Base-by-base conservation (phyloP, 92 coral and sea anemone species). In the Metridium senile region DNA sequence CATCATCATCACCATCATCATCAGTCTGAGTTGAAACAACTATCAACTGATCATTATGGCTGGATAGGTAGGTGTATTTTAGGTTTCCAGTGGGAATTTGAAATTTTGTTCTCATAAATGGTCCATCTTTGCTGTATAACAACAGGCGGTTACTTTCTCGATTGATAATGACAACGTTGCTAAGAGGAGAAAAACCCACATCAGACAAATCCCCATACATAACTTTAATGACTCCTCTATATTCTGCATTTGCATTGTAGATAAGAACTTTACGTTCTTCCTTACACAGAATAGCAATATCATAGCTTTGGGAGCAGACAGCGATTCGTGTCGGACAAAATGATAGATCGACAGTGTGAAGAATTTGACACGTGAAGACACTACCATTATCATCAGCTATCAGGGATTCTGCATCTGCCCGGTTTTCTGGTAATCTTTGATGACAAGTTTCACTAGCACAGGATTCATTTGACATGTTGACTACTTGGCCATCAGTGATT, bases 111-210 rank as follows among this genome's bases (percentile, higher is more conserved):
- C 61, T 62, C 73, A 22, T 0, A 52, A 65, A 76, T 18, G 11
- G 16, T 16, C 71, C 59, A 21, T 66, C 81, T 65, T 65, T 76
- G 64, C 11, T 23, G 2, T 62, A 76, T 16, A 22, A 64, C 28
- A 76, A 49, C 72, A 76, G 53, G 46, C 74, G 81, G 49, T 65
- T 62, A 33, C 66, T 76, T 43, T 32, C 65, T 4, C 73, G 81
- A 59, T 77, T 77, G 49, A 77, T 66, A 66, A 77, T 62, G 20
- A 67, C 51, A 9, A 77, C 58, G 9, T 54, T 19, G 54, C 43
- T 74, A 33, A 26, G 64, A 20, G 71, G 27, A 0, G 71, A 62
- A 63, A 77, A 77, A 1, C 72, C 65, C 47, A 77, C 54, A 52
- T 77, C 82, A 26, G 62, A 33, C 19, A 77, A 49, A 22, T 31